A percentile compares a stretch with the other conserved stretches of the same genome.
These are phyloP conservation scores for Heliothis peltigera DNA, from an alignment of 2,888 invertebrate species.

Conservation along the genomic window DNA sequence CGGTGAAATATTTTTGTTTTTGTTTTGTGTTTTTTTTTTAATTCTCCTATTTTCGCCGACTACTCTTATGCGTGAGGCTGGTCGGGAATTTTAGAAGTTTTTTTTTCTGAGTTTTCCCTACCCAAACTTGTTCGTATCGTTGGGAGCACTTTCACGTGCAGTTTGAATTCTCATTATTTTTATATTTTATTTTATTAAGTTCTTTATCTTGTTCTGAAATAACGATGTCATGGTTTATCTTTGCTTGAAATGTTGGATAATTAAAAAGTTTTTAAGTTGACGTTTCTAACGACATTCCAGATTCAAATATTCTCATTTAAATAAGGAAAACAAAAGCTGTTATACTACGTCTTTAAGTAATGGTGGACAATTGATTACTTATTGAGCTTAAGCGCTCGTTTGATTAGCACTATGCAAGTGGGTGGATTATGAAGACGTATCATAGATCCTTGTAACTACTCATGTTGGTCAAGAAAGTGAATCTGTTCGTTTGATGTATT, in stretches of 20 bases:
- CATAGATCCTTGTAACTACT: conserved; percentile 15
- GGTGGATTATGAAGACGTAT: conserved; percentile 17
- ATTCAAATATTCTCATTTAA: conserved; percentile 62
- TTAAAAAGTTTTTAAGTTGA: conserved; percentile 30
- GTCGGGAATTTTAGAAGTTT: conserved; percentile 40
- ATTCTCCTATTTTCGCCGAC: conserved; percentile 15
- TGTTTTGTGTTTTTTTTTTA: conserved; percentile 36
- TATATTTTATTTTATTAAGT: conserved; percentile 8
- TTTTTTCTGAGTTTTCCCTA: conserved; percentile 25
- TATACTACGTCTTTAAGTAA: conserved; percentile 34
- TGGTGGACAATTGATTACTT: conserved; percentile 52
- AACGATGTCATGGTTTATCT: conserved; percentile 19
- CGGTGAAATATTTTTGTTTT: conserved; percentile 47
- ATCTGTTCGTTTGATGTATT: not conserved
- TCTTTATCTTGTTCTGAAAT: conserved; percentile 5
- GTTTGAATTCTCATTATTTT: conserved; percentile 34
- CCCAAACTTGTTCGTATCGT: conserved; percentile 45
- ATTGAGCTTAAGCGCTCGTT: conserved; percentile 37
- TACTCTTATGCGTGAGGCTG: conserved; percentile 44
- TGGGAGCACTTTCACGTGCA: conserved; percentile 31
- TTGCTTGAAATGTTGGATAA: conserved; percentile 2
- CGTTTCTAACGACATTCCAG: conserved; percentile 47
- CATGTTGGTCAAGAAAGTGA: conserved; percentile 13
- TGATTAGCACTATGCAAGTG: conserved; percentile 13
- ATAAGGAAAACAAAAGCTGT: conserved; percentile 28